These are phyloP conservation scores for Drosophila dunni DNA, from an alignment of 1,140 invertebrate genomes.

Conservation along the genomic window DNA sequence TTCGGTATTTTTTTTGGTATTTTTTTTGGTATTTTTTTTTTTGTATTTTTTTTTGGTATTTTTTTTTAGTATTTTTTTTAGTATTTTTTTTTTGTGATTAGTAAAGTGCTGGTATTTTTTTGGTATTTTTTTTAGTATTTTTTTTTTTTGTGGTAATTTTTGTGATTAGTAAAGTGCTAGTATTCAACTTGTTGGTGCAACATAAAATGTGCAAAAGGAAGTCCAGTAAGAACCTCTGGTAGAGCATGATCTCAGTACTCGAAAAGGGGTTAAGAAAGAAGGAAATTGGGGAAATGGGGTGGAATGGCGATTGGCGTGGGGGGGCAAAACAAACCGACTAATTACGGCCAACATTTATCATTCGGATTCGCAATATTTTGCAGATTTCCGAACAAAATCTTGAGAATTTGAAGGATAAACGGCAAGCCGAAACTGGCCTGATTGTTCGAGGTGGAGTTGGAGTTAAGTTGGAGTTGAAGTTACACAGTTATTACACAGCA, in stretches of 20 bases:
- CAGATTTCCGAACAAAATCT: conserved; percentile 14
- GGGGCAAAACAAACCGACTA: background rate
- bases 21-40: background rate
- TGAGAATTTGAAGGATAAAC: conserved; percentile 21
- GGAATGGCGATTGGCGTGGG: too few relatives aligned
- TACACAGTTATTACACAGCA: conserved; percentile 3
- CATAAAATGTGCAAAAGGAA: background rate
- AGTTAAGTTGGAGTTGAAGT: too few relatives aligned
- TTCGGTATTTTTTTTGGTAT: too few relatives aligned
- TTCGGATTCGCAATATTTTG: conserved; percentile 20
- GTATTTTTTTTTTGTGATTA: too few relatives aligned
- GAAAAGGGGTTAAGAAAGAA: background rate
- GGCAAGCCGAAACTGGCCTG: background rate
- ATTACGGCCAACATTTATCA: conserved; percentile 12
- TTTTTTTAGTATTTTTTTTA: too few relatives aligned
- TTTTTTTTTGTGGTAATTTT: too few relatives aligned
- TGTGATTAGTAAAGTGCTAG: conserved; percentile 42
- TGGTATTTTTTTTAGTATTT: too few relatives aligned
- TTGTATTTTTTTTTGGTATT: too few relatives aligned
- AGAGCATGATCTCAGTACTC: background rate
- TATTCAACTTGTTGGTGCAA: conserved; percentile 6
- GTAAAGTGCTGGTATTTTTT: too few relatives aligned
- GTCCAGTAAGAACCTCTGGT: conserved; percentile 2
- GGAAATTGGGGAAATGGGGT: too few relatives aligned
- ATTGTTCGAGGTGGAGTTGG: background rate